These are phyloP conservation scores for Apodemus sylvaticus DNA, from an alignment of 2,113 vertebrate genomes.

Conservation along the genomic window DNA sequence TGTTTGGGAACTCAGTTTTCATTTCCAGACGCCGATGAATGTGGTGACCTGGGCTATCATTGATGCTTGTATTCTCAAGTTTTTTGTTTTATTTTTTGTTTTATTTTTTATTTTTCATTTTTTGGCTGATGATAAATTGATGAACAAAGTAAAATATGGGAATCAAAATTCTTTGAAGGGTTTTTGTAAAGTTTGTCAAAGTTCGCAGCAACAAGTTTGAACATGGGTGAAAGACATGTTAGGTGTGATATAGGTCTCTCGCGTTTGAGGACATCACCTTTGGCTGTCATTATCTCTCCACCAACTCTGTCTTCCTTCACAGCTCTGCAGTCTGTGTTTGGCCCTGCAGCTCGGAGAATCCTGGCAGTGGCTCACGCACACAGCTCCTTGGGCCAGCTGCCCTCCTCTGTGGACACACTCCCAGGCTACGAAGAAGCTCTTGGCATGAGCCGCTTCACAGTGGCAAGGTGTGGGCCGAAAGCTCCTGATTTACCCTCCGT, in stretches of 20 bases:
- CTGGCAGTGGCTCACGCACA: constrained; percentile 85
- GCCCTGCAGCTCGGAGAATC: constrained; percentile 86
- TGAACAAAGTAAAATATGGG: not conserved
- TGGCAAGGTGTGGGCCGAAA: constrained; percentile 81
- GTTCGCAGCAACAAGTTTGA: not conserved
- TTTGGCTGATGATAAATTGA: not conserved
- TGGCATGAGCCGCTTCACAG: constrained; percentile 85
- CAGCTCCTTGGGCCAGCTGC: constrained; percentile 49
- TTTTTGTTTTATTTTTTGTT: too few relatives aligned
- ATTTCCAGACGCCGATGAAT: not conserved
- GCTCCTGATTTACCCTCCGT: constrained; percentile 80
- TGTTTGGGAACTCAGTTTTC: not conserved
- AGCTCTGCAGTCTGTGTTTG: constrained; percentile 87
- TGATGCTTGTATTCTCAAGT: not conserved
- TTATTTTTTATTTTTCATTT: too few relatives aligned
- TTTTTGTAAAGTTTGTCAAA: not conserved
- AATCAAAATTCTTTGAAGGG: not conserved
- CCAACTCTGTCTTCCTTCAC: not conserved
- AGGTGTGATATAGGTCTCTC: not conserved
- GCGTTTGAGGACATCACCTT: accelerated
- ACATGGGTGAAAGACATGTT: not conserved
- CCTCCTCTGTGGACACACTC: constrained; percentile 76
- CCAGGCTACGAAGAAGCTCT: constrained; percentile 87
- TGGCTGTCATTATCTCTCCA: not conserved
- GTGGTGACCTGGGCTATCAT: not conserved